Percentiles rank a stretch among this genome's conserved stretches.
Conservation (phyloP, 2,888 invertebrate genomes). For the Eupithecia tripunctaria region DNA sequence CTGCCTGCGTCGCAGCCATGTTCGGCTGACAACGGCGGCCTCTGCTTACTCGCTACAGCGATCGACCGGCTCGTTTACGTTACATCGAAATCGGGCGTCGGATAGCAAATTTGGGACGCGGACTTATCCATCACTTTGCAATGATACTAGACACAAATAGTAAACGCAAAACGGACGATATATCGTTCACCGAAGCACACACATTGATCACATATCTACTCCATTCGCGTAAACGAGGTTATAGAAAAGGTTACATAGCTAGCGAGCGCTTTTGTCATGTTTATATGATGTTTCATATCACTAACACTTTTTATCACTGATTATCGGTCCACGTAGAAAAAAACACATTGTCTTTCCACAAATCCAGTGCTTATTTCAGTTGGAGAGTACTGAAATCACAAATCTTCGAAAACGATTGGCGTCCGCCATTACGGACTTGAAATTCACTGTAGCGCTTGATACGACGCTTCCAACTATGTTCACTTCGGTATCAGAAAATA, state of each 20-base stretch:
- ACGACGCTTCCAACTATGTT: slow-evolving; percentile 82
- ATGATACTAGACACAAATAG: slow-evolving; percentile 74
- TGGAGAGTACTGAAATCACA: slow-evolving; percentile 83
- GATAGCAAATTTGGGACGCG: slow-evolving; percentile 83
- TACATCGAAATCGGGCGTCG: slow-evolving; percentile 84
- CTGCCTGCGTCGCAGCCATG: slow-evolving; percentile 94
- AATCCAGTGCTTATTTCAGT: slow-evolving; percentile 69
- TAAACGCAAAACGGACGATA: slow-evolving; percentile 81
- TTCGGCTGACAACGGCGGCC: slow-evolving; percentile 85
- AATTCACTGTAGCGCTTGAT: slow-evolving; percentile 80
- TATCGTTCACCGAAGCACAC: slow-evolving; percentile 88
- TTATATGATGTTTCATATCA: slow-evolving; percentile 81
- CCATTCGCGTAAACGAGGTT: slow-evolving; percentile 91
- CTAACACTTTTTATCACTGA: slow-evolving; percentile 75
- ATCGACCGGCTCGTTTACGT: slow-evolving; percentile 84
- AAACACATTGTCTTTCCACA: slow-evolving; percentile 72
- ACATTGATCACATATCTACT: slow-evolving; percentile 90
- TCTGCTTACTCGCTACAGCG: slow-evolving; percentile 86
- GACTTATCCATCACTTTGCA: slow-evolving; percentile 83
- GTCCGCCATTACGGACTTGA: slow-evolving; percentile 84
- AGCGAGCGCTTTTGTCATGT: slow-evolving; percentile 83
- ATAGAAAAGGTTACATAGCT: slow-evolving; percentile 89
- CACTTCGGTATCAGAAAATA: slow-evolving; percentile 77
- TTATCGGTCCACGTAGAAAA: slow-evolving; percentile 67
- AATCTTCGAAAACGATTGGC: slow-evolving; percentile 84